Evolutionary conservation across 1,140 invertebrate species (phyloP).

Genomic region (Penaeus chinensis): DNA sequence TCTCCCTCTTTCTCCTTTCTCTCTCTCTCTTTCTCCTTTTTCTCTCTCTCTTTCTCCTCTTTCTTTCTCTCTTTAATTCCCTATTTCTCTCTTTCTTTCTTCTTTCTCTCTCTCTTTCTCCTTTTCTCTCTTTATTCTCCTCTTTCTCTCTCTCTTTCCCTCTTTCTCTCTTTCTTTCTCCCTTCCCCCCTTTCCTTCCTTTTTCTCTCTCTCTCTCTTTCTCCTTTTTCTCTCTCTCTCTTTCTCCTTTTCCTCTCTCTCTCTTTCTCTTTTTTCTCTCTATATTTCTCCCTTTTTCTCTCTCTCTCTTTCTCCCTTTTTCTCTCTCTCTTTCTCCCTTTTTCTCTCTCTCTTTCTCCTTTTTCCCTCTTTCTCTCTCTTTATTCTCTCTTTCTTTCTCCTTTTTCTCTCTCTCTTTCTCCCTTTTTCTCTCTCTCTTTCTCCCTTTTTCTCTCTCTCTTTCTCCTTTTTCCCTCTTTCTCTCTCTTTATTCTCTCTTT

Average conservation of each 20-base stretch:
- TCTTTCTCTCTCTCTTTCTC: too few species aligned
- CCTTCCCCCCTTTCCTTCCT: slow-evolving; percentile 4
- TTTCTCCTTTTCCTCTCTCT: slow-evolving; percentile 21
- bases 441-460: slow-evolving; percentile 34
- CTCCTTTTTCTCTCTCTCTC: slow-evolving; percentile 20
- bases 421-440: slow-evolving; percentile 25
- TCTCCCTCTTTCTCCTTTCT: not conserved
- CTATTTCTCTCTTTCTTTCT: not conserved
- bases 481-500: slow-evolving; percentile 33
- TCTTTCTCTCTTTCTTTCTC: slow-evolving; percentile 29
- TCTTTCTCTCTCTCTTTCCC: slow-evolving; percentile 37
- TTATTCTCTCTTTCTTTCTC: slow-evolving; percentile 40
- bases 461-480: slow-evolving; percentile 38
- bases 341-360: slow-evolving; percentile 26
- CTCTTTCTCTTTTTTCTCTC: slow-evolving; percentile 36
- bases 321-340: slow-evolving; percentile 29
- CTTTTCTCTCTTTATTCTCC: not conserved
- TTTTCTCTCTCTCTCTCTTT: slow-evolving; percentile 31
- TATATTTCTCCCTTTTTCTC: slow-evolving; percentile 5
- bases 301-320: slow-evolving; percentile 35
- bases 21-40: not conserved
- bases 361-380: slow-evolving; percentile 9
- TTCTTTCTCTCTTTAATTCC: not conserved
- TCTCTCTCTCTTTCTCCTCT: not conserved
- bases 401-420: slow-evolving; percentile 24